Evolutionary conservation across 2,797 vertebrate genomes (phyloP).

Genomic region (Sebastolobus altivelis): DNA sequence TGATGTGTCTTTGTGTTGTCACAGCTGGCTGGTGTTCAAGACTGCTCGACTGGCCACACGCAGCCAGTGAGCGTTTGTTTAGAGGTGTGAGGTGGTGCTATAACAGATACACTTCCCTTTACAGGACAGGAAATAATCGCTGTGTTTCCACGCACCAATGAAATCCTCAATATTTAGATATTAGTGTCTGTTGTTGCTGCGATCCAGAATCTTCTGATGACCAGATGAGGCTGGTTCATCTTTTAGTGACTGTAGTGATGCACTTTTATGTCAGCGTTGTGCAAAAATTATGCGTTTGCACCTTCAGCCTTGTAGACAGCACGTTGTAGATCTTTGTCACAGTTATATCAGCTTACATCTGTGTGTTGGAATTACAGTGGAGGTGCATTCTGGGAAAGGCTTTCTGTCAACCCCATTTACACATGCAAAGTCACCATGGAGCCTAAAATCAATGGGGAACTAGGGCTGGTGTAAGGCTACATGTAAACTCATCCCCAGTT

Average conservation of each 20-base stretch:
- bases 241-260: constrained; percentile 20
- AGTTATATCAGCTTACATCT: constrained; percentile 32
- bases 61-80: constrained; percentile 20
- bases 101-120: constrained; percentile 36
- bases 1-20: constrained; percentile 37
- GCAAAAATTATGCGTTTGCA: neutral
- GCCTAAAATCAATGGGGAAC: neutral
- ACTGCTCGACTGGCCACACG: constrained; percentile 20
- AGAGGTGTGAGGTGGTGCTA: constrained; percentile 31
- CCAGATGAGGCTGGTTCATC: no score
- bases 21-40: constrained; percentile 48
- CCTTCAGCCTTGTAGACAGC: neutral
- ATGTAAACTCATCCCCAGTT: constrained; percentile 53
- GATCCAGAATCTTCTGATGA: no score
- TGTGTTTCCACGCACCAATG: constrained; percentile 6
- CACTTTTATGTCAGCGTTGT: neutral
- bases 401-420: constrained; percentile 17
- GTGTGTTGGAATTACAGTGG: constrained; percentile 5
- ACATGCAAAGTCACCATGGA: constrained; percentile 43
- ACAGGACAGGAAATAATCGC: constrained; percentile 39
- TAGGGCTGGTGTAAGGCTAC: constrained; percentile 67
- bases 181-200: constrained; percentile 14
- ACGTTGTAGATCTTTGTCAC: constrained; percentile 4
- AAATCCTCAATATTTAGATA: constrained; percentile 49
- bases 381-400: constrained; percentile 43